Percentiles rank a stretch among this genome's conserved stretches.
phyloP scores from a whole-genome alignment of 2,888 invertebrate genomes.

The Asteroscopus sphinx region DNA sequence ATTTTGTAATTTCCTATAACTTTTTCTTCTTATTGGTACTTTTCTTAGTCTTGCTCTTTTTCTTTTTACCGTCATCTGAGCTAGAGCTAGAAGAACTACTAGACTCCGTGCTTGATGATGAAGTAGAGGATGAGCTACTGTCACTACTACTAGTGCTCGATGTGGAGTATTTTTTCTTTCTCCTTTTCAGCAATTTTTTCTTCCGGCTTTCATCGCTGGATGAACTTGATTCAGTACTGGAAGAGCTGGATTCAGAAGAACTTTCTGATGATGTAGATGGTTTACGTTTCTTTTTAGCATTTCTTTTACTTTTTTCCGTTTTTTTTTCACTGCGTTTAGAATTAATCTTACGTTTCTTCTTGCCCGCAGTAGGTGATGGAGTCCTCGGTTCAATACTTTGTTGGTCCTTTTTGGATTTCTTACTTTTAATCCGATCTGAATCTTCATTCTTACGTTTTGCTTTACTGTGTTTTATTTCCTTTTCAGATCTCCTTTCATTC shows the following conservation, averaged over 20 bases:
- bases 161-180: constrained; percentile 74
- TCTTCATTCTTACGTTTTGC: constrained; percentile 46
- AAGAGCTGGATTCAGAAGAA: constrained; percentile 76
- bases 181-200: constrained; percentile 68
- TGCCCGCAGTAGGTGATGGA: constrained; percentile 55
- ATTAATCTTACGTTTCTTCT: constrained; percentile 48
- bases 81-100: constrained; percentile 74
- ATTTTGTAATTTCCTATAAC: constrained; percentile 53
- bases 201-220: constrained; percentile 76
- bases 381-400: constrained; percentile 52
- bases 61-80: constrained; percentile 73
- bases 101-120: constrained; percentile 74
- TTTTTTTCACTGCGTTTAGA: constrained; percentile 58
- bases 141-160: constrained; percentile 77
- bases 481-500: constrained; percentile 26
- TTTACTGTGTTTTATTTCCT: constrained; percentile 30
- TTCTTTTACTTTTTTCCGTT: constrained; percentile 48
- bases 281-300: constrained; percentile 72
- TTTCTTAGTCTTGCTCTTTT: constrained; percentile 68
- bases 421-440: constrained; percentile 27
- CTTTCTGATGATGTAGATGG: constrained; percentile 79
- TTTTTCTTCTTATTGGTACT: constrained; percentile 67
- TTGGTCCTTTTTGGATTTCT: constrained; percentile 35
- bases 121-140: constrained; percentile 66
- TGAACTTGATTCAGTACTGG: constrained; percentile 78